A percentile compares a stretch with the other conserved stretches of the same genome.
These are phyloP conservation scores for Drosophila bunnanda DNA, from an alignment of 2,888 invertebrate species.

Conservation along the genomic window DNA sequence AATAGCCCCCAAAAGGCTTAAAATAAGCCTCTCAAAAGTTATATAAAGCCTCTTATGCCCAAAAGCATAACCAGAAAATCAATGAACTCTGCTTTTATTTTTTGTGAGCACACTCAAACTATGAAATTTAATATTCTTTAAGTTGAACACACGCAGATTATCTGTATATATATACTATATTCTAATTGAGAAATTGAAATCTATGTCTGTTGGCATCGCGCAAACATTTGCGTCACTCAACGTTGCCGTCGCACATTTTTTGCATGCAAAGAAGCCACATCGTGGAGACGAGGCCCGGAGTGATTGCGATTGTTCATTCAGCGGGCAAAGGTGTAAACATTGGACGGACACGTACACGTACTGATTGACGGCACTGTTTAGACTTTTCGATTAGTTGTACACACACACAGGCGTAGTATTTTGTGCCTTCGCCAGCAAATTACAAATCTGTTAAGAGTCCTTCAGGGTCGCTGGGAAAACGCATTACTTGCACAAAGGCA, in stretches of 20 bases:
- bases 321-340: constrained; percentile 55
- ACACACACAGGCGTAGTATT: constrained; percentile 1
- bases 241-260: constrained; percentile 28
- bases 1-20: constrained; percentile 6
- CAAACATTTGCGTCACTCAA: constrained; percentile 47
- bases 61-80: constrained; percentile 5
- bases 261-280: constrained; percentile 47
- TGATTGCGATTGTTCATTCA: constrained; percentile 33
- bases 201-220: constrained; percentile 15
- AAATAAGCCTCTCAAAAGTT: constrained; percentile 10
- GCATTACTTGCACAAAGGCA: too few relatives aligned
- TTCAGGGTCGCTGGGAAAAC: constrained; percentile 33
- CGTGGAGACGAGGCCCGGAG: constrained; percentile 6
- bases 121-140: constrained; percentile 31
- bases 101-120: too few relatives aligned
- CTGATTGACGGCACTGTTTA: constrained; percentile 40
- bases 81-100: constrained; percentile 19
- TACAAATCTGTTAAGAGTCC: constrained; percentile 49
- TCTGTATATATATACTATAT: constrained; percentile 31
- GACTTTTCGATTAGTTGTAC: constrained; percentile 57
- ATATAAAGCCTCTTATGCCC: constrained; percentile 15
- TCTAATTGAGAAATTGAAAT: constrained; percentile 57
- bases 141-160: constrained; percentile 23
- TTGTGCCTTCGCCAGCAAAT: constrained; percentile 49
- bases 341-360: constrained; percentile 9